These are phyloP conservation scores for human (Homo sapiens) DNA, from an alignment of 2,113 vertebrate genomes.

Conservation along the genomic window DNA sequence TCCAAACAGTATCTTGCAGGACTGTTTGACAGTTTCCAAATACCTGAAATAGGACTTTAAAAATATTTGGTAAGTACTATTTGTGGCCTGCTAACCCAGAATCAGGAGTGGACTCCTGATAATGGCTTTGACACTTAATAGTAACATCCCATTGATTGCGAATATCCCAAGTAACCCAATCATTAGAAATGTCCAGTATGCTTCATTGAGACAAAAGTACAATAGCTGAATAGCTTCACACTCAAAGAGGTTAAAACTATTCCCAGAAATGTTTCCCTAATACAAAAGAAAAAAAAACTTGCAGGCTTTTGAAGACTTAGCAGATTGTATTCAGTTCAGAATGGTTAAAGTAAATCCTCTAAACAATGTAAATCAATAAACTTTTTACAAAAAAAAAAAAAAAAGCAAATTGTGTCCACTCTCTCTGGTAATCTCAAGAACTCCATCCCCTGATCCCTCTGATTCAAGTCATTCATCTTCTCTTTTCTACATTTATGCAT, in stretches of 20 bases:
- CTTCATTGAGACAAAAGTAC: neutral
- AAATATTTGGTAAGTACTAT: neutral
- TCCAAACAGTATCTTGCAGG: neutral
- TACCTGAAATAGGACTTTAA: no score
- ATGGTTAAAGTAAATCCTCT: neutral
- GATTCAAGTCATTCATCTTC: neutral
- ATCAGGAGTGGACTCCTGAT: neutral
- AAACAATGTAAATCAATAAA: neutral
- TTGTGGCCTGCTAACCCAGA: neutral
- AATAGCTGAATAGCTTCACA: neutral
- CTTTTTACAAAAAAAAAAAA: neutral
- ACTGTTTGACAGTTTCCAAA: neutral
- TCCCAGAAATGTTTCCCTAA: neutral
- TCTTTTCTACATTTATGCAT: neutral
- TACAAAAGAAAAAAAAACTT: neutral
- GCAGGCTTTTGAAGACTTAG: neutral
- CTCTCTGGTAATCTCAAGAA: neutral
- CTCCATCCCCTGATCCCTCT: neutral
- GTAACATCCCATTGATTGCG: neutral
- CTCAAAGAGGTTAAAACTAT: neutral
- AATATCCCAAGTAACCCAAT: neutral
- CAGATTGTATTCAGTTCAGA: neutral
- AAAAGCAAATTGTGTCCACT: neutral
- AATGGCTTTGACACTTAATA: neutral
- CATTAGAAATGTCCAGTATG: neutral